Percentiles rank a stretch among this genome's conserved stretches.
phyloP scores from a whole-genome alignment of 2,797 vertebrate genomes.

The Philypnodon macrostomus region DNA sequence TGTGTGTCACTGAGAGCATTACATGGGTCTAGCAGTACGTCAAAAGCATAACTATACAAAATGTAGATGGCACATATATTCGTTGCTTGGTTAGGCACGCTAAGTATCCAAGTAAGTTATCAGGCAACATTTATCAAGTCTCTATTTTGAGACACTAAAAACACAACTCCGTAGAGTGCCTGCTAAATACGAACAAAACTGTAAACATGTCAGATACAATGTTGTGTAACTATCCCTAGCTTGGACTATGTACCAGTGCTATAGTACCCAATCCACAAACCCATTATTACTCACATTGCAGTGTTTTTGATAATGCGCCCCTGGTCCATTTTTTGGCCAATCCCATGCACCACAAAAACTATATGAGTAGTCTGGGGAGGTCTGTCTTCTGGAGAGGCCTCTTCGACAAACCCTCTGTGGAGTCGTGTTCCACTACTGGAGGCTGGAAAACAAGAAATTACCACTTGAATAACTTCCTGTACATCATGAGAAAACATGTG shows the following conservation, averaged over 20 bases:
- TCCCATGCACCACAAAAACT: slow-evolving; percentile 97
- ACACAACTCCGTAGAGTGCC: no score
- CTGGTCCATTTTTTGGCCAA: slow-evolving; percentile 99
- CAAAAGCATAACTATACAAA: no score
- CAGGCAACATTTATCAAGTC: no score
- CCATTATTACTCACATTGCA: slow-evolving; percentile 86
- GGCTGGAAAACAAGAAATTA: slow-evolving; percentile 68
- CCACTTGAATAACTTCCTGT: background rate
- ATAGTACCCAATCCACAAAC: no score
- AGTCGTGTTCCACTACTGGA: slow-evolving; percentile 97
- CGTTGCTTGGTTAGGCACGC: no score
- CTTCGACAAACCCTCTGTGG: slow-evolving; percentile 95
- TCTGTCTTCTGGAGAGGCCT: slow-evolving; percentile 93
- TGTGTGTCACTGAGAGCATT: slow-evolving; percentile 36
- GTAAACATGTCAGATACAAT: no score
- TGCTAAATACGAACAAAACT: no score
- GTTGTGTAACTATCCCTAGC: no score
- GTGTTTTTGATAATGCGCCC: slow-evolving; percentile 99
- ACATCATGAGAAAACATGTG: slow-evolving; percentile 27
- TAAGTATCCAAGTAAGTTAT: no score
- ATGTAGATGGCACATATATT: no score
- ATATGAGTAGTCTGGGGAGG: slow-evolving; percentile 93
- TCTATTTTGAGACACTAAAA: no score
- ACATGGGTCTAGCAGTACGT: slow-evolving; percentile 15
- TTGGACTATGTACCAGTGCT: no score